Percentiles rank a stretch among this genome's conserved stretches.
phyloP scores from a whole-genome alignment of 2,797 vertebrate species.

The Coregonus sp. region DNA sequence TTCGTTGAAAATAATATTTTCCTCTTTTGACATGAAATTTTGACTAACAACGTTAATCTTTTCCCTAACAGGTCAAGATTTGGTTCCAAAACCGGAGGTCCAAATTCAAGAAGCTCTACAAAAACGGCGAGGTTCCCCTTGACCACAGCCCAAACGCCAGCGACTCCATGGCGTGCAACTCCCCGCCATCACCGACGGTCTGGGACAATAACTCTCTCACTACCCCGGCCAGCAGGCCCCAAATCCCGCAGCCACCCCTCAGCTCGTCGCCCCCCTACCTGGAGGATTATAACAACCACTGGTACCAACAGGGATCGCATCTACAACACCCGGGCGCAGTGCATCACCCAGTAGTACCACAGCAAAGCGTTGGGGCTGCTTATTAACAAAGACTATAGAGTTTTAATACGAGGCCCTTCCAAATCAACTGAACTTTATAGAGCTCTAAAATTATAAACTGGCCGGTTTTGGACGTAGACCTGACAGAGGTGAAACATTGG shows the following conservation, averaged over 20 bases:
- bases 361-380: constrained; percentile 88
- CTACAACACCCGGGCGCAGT: constrained; percentile 87
- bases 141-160: constrained; percentile 98
- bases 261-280: constrained; percentile 89
- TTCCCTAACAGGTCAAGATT: constrained; percentile 88
- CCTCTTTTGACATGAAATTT: neutral
- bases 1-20: neutral
- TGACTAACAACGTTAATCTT: neutral
- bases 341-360: constrained; percentile 85
- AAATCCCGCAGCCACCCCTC: constrained; percentile 84
- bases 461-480: neutral
- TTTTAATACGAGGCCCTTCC: neutral
- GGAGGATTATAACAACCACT: constrained; percentile 93
- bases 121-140: constrained; percentile 94
- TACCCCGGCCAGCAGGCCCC: constrained; percentile 79
- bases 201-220: constrained; percentile 89
- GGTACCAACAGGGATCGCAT: constrained; percentile 93
- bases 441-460: constrained; percentile 29
- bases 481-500: neutral
- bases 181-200: constrained; percentile 88
- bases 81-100: constrained; percentile 99
- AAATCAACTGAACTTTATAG: constrained; percentile 7
- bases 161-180: constrained; percentile 98
- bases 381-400: constrained; percentile 81
- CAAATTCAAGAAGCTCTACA: constrained; percentile 99